A percentile compares a stretch with the other conserved stretches of the same genome.
phyloP scores from a whole-genome alignment of 2,113 vertebrate species.

The Phylloscopus whistleri region DNA sequence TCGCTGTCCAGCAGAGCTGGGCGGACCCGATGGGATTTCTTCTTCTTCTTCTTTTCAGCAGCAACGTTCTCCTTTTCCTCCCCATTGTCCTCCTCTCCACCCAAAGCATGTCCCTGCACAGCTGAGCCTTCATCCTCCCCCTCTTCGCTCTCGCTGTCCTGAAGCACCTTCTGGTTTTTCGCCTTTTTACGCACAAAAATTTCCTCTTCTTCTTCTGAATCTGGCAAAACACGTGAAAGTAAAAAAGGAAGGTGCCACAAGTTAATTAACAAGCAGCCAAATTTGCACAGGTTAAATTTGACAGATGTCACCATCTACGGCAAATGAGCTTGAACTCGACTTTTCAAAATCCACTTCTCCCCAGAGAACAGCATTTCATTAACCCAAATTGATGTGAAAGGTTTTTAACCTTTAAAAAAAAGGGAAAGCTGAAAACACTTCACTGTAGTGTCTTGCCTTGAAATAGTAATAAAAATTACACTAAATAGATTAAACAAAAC shows the following conservation, averaged over 20 bases:
- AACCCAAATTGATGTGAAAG: not conserved
- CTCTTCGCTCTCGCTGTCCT: slow-evolving; percentile 85
- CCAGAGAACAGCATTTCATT: not conserved
- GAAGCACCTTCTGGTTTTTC: slow-evolving; percentile 77
- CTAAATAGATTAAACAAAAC: not conserved
- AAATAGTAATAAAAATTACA: not conserved
- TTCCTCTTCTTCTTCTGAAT: slow-evolving; percentile 93
- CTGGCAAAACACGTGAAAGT: slow-evolving; percentile 25
- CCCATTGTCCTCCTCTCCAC: slow-evolving; percentile 26
- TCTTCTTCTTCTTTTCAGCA: slow-evolving; percentile 48
- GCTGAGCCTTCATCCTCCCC: slow-evolving; percentile 54
- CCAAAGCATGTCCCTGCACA: not conserved
- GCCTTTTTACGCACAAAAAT: slow-evolving; percentile 78
- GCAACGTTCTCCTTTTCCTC: not conserved
- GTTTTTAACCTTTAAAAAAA: not conserved
- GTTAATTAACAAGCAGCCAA: not conserved
- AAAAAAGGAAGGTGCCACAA: not conserved
- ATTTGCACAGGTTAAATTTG: accelerated
- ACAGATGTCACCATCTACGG: not conserved
- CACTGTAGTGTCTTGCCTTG: not conserved
- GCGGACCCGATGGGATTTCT: slow-evolving; percentile 28
- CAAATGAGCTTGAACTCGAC: not conserved
- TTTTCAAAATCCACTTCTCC: not conserved
- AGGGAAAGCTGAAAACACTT: slow-evolving; percentile 4
- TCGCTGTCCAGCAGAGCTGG: slow-evolving; percentile 65